These are phyloP conservation scores for Cossypha dichroa DNA, from an alignment of 2,797 vertebrate genomes.

Conservation along the genomic window DNA sequence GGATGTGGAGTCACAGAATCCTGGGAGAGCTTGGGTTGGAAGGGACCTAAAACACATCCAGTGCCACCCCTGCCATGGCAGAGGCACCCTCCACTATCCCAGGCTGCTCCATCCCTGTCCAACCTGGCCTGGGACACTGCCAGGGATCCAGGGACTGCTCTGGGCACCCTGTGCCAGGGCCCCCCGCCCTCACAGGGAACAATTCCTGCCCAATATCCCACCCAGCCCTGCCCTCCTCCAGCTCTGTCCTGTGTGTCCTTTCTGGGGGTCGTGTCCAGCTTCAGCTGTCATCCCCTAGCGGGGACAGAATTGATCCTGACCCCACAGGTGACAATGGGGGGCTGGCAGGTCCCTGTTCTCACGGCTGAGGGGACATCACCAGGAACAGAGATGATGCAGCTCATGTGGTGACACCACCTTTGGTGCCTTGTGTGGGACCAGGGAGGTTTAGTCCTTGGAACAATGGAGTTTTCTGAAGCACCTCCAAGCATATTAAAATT, in stretches of 20 bases:
- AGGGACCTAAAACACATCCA: rapidly evolving
- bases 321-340: rapidly evolving
- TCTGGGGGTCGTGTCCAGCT: rapidly evolving
- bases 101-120: rapidly evolving
- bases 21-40: background rate
- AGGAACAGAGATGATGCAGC: rapidly evolving
- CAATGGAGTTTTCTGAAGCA: rapidly evolving
- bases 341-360: rapidly evolving
- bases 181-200: rapidly evolving
- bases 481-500: background rate
- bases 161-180: background rate
- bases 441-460: background rate
- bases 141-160: background rate
- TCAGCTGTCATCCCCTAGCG: rapidly evolving
- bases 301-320: background rate
- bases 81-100: background rate
- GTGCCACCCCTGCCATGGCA: background rate
- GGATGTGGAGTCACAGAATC: background rate
- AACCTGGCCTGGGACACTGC: background rate
- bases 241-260: background rate
- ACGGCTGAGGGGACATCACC: rapidly evolving
- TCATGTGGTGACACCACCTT: rapidly evolving
- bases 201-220: background rate
- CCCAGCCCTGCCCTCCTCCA: rapidly evolving
- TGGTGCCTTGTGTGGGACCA: background rate